Base-by-base conservation (phyloP, 2,888 invertebrate genomes). In the Catocala nupta region DNA sequence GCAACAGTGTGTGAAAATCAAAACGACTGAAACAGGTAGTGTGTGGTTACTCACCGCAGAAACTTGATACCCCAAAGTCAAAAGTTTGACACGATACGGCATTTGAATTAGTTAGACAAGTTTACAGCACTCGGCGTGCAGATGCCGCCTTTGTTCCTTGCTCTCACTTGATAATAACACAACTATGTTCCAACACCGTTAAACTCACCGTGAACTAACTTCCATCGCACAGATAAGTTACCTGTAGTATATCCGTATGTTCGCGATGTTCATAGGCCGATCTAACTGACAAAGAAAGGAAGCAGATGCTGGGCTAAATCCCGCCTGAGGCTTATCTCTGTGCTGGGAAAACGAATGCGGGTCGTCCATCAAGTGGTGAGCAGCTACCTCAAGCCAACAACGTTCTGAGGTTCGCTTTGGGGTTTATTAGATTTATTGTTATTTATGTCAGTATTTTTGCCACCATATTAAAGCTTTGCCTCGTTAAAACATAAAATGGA, bases 81-180 rank as follows among this genome's bases (percentile, higher is more conserved):
- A 75, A 86, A 87, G 84, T 85, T 83, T 76, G 77, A 80, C 75
- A 78, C 77, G 79, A 84, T 85, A 83, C 81, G 82, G 82, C 77
- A 82, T 85, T 77, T 71, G 81, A 85, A 85, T 83, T 86, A 81
- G 81, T 83, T 86, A 70, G 81, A 80, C 78, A 84, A 86, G 83
- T 87, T 88, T 80, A 74, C 80, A 84, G 78, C 82, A 84, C 82
- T 83, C 85, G 76, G 79, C 71, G 72, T 81, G 77, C 84, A 88
- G 86, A 83, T 87, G 84, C 80, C 67, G 78, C 83, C 81, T 83
- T 87, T 86, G 87, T 89, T 84, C 81, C 77, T 76, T 86, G 87
- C 89, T 84, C 69, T 80, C 82, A 81, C 83, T 75, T 84, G 85
- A 87, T 87, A 88, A 86, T 87, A 86, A 83, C 80, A 83, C 80